phyloP scores from a whole-genome alignment of 2,113 vertebrate genomes.

The Mirza zaza region DNA sequence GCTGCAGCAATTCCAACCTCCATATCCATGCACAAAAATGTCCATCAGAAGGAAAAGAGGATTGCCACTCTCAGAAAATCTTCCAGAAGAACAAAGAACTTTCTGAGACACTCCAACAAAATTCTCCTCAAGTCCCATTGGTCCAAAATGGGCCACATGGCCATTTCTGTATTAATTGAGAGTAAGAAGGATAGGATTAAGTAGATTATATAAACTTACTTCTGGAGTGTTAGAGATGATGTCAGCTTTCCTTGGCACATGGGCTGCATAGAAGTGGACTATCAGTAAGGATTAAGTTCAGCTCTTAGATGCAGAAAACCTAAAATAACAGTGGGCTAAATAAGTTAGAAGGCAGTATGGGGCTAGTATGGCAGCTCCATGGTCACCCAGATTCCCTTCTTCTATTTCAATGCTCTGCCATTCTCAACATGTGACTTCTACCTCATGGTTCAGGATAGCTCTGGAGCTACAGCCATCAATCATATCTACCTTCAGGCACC shows the following conservation, averaged over 20 bases:
- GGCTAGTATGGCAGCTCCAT: not conserved
- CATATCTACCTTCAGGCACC: not conserved
- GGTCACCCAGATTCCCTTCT: not conserved
- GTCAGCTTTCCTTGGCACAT: not conserved
- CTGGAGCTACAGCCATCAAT: not conserved
- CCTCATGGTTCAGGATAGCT: not conserved
- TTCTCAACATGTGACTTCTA: not conserved
- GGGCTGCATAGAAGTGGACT: not conserved
- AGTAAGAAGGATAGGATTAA: not conserved
- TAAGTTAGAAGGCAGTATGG: not conserved
- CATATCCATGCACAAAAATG: not conserved
- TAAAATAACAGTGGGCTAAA: not conserved
- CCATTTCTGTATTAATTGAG: not conserved
- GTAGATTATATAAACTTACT: not conserved
- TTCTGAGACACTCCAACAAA: not conserved
- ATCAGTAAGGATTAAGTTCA: not conserved
- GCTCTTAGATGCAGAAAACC: not conserved
- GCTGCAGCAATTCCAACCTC: not conserved
- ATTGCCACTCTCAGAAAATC: not conserved
- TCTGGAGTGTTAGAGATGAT: not conserved
- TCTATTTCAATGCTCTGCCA: not conserved
- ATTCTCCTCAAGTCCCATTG: not conserved
- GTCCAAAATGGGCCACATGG: not conserved
- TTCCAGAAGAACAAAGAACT: not conserved
- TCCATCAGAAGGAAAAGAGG: not conserved